Percentiles rank a stretch among this genome's conserved stretches.
Conservation (phyloP, 2,888 invertebrate species). For the Tortrix viridana region DNA sequence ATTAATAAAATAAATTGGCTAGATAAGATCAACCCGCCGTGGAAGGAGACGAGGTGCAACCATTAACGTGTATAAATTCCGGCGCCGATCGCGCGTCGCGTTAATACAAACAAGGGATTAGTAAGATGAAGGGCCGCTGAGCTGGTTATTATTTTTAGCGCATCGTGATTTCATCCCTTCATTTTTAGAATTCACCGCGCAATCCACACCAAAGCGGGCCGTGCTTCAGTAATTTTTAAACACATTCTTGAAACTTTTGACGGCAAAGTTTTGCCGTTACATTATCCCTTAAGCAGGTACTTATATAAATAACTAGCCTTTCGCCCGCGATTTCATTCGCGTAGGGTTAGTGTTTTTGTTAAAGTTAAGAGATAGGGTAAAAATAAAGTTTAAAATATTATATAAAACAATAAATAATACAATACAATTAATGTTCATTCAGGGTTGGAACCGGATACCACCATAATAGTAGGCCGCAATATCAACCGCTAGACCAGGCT, state of each 20-base stretch:
- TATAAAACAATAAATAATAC: too few species aligned
- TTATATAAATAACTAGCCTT: too few species aligned
- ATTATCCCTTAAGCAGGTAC: too few species aligned
- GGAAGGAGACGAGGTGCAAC: conserved; percentile 5
- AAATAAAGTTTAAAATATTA: too few species aligned
- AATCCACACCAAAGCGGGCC: conserved; percentile 38
- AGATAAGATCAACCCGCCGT: conserved; percentile 19
- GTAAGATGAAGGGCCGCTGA: conserved; percentile 65
- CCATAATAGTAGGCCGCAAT: too few species aligned
- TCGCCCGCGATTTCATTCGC: too few species aligned
- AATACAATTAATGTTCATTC: too few species aligned
- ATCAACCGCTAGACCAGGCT: too few species aligned
- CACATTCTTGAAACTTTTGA: not conserved
- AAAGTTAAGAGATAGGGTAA: too few species aligned
- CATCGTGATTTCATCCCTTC: conserved; percentile 63
- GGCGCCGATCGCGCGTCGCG: conserved; percentile 49
- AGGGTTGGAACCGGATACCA: too few species aligned
- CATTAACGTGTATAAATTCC: conserved; percentile 9
- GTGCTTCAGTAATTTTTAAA: conserved; percentile 13
- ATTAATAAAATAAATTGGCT: conserved; percentile 1
- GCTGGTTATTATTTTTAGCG: conserved; percentile 63
- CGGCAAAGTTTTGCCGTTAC: too few species aligned
- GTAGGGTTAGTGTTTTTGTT: too few species aligned
- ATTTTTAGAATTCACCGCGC: conserved; percentile 61
- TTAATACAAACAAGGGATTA: conserved; percentile 66